A percentile compares a stretch with the other conserved stretches of the same genome.
Conservation (phyloP, 2,113 vertebrate species). For the Lepus americanus region DNA sequence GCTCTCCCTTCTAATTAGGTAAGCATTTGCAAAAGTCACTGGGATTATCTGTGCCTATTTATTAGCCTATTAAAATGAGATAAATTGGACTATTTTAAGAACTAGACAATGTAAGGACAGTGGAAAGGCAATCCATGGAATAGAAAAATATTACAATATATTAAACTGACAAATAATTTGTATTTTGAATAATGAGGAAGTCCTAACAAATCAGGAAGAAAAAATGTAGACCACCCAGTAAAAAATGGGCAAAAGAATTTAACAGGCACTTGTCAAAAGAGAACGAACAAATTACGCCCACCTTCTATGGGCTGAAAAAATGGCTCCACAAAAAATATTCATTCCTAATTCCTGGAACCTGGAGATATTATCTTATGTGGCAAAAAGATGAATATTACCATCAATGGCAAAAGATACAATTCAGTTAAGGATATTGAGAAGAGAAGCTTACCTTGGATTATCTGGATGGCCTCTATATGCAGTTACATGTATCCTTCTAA, state of each 20-base stretch:
- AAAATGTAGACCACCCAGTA: not conserved
- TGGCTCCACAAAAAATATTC: not conserved
- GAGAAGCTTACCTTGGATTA: not conserved
- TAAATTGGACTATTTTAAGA: constrained; percentile 39
- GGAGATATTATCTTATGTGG: not conserved
- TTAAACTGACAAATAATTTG: not conserved
- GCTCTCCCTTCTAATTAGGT: not conserved
- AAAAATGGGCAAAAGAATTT: not conserved
- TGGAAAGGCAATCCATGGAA: constrained; percentile 34
- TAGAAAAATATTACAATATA: not conserved
- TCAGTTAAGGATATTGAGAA: not conserved
- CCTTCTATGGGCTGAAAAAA: not conserved
- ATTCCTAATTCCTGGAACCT: not conserved
- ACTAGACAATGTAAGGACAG: not conserved
- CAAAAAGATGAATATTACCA: constrained; percentile 10
- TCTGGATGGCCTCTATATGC: not conserved
- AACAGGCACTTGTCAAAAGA: not conserved
- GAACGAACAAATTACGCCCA: not conserved
- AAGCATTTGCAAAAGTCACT: constrained; percentile 16
- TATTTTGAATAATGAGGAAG: constrained; percentile 43
- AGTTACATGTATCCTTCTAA: not conserved
- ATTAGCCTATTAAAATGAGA: constrained; percentile 41
- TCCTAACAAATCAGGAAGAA: constrained; percentile 14
- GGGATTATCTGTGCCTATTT: constrained; percentile 30
- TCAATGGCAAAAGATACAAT: not conserved